Conservation (phyloP, 2,888 invertebrate species). For the Dynastes grantii region DNA sequence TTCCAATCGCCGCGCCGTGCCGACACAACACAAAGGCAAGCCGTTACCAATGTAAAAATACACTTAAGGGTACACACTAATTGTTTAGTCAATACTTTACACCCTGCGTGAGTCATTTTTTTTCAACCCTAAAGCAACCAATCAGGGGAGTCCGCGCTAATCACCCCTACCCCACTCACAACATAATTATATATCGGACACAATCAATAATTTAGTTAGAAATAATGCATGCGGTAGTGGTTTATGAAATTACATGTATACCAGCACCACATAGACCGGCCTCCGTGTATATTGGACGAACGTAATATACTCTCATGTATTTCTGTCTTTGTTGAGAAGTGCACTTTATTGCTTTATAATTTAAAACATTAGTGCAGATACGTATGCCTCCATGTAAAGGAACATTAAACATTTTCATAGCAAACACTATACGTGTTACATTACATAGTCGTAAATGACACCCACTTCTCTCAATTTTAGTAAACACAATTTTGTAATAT, state of each 20-base stretch:
- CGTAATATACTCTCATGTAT: background rate
- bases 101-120: conserved; percentile 72
- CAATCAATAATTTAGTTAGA: conserved; percentile 71
- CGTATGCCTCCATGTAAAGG: background rate
- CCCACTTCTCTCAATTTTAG: background rate
- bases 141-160: conserved; percentile 70
- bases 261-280: conserved; percentile 5
- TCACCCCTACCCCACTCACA: conserved; percentile 68
- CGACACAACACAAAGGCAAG: conserved; percentile 39
- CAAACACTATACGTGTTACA: background rate
- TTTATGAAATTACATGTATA: conserved; percentile 51
- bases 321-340: conserved; percentile 7
- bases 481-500: conserved; percentile 20
- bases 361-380: background rate
- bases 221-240: conserved; percentile 60
- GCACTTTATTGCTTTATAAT: conserved; percentile 23
- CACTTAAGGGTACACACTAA: conserved; percentile 70
- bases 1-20: conserved; percentile 41
- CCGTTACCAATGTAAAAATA: conserved; percentile 65
- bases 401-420: conserved; percentile 12
- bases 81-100: conserved; percentile 73
- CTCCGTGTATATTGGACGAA: background rate
- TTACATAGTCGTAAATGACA: conserved; percentile 7
- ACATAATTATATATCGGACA: conserved; percentile 71
- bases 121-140: conserved; percentile 71